Conservation (phyloP, 2,888 invertebrate species). For the Sepioteuthis lessoniana region DNA sequence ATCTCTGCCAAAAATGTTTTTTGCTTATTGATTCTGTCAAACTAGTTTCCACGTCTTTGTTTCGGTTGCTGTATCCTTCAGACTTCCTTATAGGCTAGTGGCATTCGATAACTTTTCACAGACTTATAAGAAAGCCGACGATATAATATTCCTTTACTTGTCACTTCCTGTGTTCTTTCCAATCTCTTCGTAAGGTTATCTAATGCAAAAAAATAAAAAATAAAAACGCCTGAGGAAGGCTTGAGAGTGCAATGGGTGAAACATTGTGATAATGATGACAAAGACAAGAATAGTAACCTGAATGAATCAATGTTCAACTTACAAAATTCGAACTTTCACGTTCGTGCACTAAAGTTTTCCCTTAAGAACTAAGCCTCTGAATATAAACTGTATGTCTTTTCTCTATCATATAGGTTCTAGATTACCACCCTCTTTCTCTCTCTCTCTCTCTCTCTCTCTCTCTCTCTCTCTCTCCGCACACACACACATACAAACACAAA, state of each 20-base stretch:
- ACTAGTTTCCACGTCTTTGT: neutral
- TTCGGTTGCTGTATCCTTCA: neutral
- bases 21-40: neutral
- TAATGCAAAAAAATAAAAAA: too few species aligned
- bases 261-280: neutral
- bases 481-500: too few species aligned
- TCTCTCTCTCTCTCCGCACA: too few species aligned
- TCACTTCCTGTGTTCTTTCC: neutral
- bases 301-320: too few species aligned
- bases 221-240: neutral
- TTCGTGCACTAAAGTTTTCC: too few species aligned
- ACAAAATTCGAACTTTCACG: too few species aligned
- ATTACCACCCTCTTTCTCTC: too few species aligned
- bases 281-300: neutral
- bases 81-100: neutral
- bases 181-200: neutral
- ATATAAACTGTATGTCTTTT: too few species aligned
- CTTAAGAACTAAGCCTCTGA: too few species aligned
- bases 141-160: neutral
- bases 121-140: neutral
- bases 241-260: neutral
- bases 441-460: too few species aligned
- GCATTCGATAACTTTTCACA: neutral
- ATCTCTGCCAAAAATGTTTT: too few species aligned
- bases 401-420: too few species aligned